Evolutionary conservation across 1,140 invertebrate species (phyloP), one percentile per base, ranked within the genome.

Genomic region (Drosophila virilis): DNA sequence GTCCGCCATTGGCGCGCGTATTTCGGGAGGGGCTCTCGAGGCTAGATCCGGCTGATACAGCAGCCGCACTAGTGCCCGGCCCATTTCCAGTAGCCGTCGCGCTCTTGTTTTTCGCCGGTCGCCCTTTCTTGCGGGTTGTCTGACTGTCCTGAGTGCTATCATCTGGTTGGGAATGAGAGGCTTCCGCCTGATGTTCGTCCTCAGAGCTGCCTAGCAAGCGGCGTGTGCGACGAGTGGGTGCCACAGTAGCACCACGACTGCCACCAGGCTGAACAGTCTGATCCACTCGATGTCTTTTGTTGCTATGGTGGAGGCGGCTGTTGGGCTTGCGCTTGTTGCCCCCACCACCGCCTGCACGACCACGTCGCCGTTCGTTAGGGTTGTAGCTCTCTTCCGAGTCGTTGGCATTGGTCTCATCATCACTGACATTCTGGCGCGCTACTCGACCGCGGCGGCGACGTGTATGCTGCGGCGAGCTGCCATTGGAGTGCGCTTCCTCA

Each of bases 381-480:
- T 92, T 92, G 51, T 93, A 93, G 57, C 92, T 93, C 17, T 93
- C 92, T 59, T 93, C 92, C 6, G 92, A 92, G 57, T 92, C 91
- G 54, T 88, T 79, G 28, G 52, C 72, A 65, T 74, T 73, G 51
- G 38, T 73, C 10, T 88, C 85, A 45, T 82, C 75, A 13, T 80
- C 83, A 12, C 65, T 79, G 8, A 67, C 42, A n/a, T 62, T 72
- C 8, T 70, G 68, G 17, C 79, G 61, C n/a, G 22, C 45, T 43
- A 51, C 6, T 6, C 71, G 78, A 7, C 69, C 54, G 7, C 45
- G 76, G 6, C 85, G 51, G n/a, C 78, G 76, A 32, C 78, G 70
- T 6, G 55, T 15, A 42, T 84, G 77, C 35, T 88, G 74, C 2
- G 77, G 69, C 35, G 80, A 77, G 52, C 77, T 80, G 17, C 35